Conservation (phyloP, 2,888 invertebrate species). For the Drosophila putrida region DNA sequence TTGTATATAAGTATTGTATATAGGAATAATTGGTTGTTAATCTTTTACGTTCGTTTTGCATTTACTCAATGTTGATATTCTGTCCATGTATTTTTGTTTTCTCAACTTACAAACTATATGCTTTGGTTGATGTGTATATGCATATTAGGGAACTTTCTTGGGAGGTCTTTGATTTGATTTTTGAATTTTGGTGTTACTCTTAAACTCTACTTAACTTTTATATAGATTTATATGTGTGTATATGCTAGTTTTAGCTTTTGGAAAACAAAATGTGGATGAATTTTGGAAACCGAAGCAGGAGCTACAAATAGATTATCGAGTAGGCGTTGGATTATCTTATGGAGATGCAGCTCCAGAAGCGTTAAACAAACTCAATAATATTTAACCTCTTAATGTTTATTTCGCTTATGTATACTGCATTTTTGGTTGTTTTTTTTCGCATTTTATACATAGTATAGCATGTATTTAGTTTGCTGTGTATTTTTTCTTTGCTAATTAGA, state of each 20-base stretch:
- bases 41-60: slow-evolving; percentile 57
- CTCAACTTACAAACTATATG: slow-evolving; percentile 63
- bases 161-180: slow-evolving; percentile 76
- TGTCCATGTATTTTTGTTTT: slow-evolving; percentile 27
- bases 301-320: slow-evolving; percentile 32
- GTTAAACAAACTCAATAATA: slow-evolving; percentile 17
- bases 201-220: slow-evolving; percentile 42
- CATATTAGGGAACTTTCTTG: slow-evolving; percentile 76
- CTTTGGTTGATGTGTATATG: slow-evolving; percentile 61
- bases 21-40: slow-evolving; percentile 83
- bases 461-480: slow-evolving; percentile 6
- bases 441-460: not conserved
- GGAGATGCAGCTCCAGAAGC: slow-evolving; percentile 16
- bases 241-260: slow-evolving; percentile 39
- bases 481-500: slow-evolving; percentile 51
- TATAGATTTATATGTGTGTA: slow-evolving; percentile 22
- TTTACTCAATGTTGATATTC: slow-evolving; percentile 8
- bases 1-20: slow-evolving; percentile 81
- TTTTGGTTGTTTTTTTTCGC: slow-evolving; percentile 24
- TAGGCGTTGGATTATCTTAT: not conserved
- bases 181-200: slow-evolving; percentile 59
- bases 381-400: slow-evolving; percentile 11
- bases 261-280: slow-evolving; percentile 16
- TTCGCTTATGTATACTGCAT: slow-evolving; percentile 28
- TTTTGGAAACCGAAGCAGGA: slow-evolving; percentile 67